Evolutionary conservation across 2,797 vertebrate genomes (phyloP).

Genomic region (Halcyon chelicuti): DNA sequence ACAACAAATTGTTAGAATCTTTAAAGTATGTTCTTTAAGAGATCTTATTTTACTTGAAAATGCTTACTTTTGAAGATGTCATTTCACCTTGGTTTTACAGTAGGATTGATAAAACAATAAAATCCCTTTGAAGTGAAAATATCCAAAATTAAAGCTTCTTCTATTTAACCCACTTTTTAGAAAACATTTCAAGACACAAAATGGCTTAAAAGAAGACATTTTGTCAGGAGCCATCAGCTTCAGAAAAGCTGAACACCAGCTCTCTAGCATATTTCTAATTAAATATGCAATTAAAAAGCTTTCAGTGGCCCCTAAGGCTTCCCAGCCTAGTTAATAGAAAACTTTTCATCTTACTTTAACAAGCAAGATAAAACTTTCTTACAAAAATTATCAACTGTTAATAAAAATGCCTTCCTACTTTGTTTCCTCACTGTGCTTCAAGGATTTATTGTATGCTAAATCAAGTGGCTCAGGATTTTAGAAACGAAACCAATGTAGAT

Average conservation of each 20-base stretch:
- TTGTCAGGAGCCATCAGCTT: conserved; percentile 70
- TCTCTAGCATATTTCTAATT: conserved; percentile 76
- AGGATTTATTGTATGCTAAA: not conserved
- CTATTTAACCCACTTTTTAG: conserved; percentile 58
- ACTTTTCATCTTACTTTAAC: conserved; percentile 67
- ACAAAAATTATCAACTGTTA: conserved; percentile 5
- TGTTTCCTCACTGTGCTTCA: not conserved
- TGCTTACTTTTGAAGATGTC: conserved; percentile 48
- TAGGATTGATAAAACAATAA: conserved; percentile 51
- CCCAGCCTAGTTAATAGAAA: conserved; percentile 66
- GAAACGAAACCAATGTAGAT: not conserved
- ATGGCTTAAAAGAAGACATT: conserved; percentile 60
- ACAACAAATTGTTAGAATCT: conserved; percentile 37
- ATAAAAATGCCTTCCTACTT: not conserved
- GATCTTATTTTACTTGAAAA: conserved; percentile 50
- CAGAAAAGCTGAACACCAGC: conserved; percentile 56
- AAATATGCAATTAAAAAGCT: conserved; percentile 80
- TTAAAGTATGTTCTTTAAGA: conserved; percentile 49
- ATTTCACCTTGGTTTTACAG: conserved; percentile 46
- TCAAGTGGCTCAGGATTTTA: not conserved
- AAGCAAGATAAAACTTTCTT: conserved; percentile 50
- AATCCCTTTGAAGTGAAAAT: conserved; percentile 71
- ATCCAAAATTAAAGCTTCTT: conserved; percentile 62
- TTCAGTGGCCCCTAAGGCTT: conserved; percentile 69
- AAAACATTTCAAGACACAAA: conserved; percentile 62